Conservation (phyloP, 2,113 vertebrate genomes). For the Barnardius zonarius region DNA sequence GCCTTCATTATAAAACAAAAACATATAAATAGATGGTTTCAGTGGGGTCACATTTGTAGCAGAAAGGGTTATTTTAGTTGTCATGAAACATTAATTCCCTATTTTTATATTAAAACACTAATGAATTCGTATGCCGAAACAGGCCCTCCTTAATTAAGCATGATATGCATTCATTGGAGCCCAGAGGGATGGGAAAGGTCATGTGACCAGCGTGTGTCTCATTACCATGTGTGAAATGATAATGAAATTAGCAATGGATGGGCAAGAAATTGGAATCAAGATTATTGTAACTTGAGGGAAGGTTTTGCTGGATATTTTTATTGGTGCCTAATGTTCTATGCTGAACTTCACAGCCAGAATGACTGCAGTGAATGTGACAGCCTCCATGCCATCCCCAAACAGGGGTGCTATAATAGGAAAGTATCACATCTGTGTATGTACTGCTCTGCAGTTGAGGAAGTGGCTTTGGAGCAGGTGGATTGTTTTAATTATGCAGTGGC, state of each 20-base stretch:
- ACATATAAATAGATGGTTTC: background rate
- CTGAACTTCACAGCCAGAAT: background rate
- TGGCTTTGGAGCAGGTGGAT: background rate
- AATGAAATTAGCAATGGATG: background rate
- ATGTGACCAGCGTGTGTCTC: background rate
- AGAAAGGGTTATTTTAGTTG: constrained; percentile 16
- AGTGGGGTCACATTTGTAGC: background rate
- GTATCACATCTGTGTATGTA: background rate
- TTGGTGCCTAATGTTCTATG: background rate
- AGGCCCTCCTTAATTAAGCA: constrained; percentile 7
- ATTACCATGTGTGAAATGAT: background rate
- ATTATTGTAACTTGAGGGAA: background rate
- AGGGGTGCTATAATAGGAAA: background rate
- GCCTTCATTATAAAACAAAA: background rate
- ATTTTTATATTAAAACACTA: background rate
- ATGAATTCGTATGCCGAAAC: constrained; percentile 19
- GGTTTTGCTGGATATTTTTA: background rate
- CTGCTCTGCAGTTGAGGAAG: background rate
- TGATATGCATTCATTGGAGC: background rate
- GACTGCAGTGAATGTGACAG: background rate
- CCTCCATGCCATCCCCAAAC: background rate
- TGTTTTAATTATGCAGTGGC: constrained; percentile 9
- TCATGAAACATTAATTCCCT: constrained; percentile 12
- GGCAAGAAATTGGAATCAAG: background rate
- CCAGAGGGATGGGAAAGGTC: background rate